Evolutionary conservation across 92 coral and sea anemone genomes (phyloP).

Genomic region (Paragorgia papillata): DNA sequence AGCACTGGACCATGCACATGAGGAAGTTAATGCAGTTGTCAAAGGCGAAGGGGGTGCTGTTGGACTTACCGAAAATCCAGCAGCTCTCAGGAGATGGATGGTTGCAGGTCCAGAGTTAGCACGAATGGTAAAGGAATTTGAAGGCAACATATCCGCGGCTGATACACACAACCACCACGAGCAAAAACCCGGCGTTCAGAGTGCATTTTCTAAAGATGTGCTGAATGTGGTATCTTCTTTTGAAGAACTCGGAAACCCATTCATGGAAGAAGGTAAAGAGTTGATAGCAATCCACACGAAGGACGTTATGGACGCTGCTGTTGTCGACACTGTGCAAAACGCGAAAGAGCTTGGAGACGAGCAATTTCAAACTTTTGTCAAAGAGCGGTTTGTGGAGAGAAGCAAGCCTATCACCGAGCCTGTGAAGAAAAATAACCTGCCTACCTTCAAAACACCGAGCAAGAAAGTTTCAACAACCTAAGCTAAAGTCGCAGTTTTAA

Average conservation of each 20-base stretch:
- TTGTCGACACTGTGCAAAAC: conserved; percentile 43
- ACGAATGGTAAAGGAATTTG: conserved; percentile 66
- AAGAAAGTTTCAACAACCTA: conserved; percentile 47
- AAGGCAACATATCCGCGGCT: conserved; percentile 27
- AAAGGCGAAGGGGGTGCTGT: conserved; percentile 73
- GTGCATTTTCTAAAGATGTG: conserved; percentile 55
- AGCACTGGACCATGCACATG: conserved; percentile 66
- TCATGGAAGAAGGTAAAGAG: conserved; percentile 58
- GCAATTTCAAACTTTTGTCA: too few species aligned
- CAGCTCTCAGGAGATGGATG: conserved; percentile 70
- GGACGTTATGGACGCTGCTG: conserved; percentile 58
- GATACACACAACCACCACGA: background rate
- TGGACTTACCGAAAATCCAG: conserved; percentile 65
- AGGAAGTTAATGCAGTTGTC: conserved; percentile 64
- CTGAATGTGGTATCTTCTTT: conserved; percentile 43
- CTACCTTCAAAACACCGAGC: conserved; percentile 26
- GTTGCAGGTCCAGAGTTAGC: conserved; percentile 60
- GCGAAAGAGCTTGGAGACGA: conserved; percentile 41
- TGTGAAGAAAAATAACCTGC: too few species aligned
- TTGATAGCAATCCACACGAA: conserved; percentile 68
- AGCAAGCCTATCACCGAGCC: conserved; percentile 45
- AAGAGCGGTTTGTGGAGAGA: conserved; percentile 47
- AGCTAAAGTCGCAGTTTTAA: conserved; percentile 47
- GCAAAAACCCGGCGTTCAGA: too few species aligned
- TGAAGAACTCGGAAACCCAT: conserved; percentile 66